phyloP scores from a whole-genome alignment of 2,797 vertebrate genomes.

The Sebastes itinus region DNA sequence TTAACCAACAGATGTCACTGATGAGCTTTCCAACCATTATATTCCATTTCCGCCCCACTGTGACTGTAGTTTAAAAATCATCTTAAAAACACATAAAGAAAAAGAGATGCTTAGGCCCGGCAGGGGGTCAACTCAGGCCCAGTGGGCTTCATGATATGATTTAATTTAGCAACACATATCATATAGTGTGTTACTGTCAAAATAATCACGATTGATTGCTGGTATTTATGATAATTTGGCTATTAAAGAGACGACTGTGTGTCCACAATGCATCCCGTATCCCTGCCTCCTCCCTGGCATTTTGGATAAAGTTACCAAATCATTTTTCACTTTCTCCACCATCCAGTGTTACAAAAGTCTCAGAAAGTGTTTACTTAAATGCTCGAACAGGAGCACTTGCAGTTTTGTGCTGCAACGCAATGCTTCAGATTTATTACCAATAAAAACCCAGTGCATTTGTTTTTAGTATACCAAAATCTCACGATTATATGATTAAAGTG shows the following conservation, averaged over 20 bases:
- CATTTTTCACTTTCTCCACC: not conserved
- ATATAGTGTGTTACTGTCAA: not conserved
- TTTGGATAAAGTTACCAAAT: not conserved
- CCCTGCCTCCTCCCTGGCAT: not conserved
- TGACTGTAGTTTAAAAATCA: not conserved
- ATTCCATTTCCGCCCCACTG: no score
- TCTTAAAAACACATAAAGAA: not conserved
- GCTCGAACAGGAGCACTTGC: not conserved
- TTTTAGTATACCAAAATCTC: not conserved
- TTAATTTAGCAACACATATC: not conserved
- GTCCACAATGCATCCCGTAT: not conserved
- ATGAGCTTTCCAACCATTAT: not conserved
- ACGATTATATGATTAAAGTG: not conserved
- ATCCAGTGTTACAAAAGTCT: not conserved
- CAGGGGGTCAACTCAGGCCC: rapidly evolving
- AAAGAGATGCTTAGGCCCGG: not conserved
- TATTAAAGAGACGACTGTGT: not conserved
- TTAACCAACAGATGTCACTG: no score
- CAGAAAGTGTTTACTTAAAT: not conserved
- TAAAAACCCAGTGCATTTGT: not conserved
- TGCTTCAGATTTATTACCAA: not conserved
- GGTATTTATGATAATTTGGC: not conserved
- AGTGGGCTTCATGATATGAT: not conserved
- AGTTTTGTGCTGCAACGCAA: not conserved
- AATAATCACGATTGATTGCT: not conserved